A percentile compares a stretch with the other conserved stretches of the same genome.
These are phyloP conservation scores for Clangula hyemalis DNA, from an alignment of 2,797 vertebrate genomes.

Conservation along the genomic window DNA sequence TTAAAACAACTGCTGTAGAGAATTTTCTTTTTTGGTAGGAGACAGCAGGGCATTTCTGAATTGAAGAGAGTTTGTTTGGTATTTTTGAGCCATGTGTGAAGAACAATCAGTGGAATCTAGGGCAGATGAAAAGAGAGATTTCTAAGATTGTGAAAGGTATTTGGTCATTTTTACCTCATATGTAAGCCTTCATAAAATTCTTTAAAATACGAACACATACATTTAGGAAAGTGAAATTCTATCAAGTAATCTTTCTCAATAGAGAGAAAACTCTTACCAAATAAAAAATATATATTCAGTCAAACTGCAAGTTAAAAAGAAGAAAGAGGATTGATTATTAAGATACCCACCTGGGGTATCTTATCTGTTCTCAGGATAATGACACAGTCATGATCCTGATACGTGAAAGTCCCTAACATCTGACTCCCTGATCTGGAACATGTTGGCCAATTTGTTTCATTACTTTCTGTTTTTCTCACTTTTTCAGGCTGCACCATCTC, in stretches of 20 bases:
- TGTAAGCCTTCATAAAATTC: neutral
- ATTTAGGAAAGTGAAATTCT: neutral
- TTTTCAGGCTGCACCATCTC: neutral
- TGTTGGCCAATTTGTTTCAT: neutral
- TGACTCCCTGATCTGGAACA: neutral
- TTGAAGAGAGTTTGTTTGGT: neutral
- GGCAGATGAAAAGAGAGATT: neutral
- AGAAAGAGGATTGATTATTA: neutral
- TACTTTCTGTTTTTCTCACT: neutral
- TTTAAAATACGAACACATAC: neutral
- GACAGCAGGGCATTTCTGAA: neutral
- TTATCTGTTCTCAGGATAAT: neutral
- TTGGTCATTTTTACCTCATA: neutral
- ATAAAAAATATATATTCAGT: neutral
- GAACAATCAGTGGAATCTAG: neutral
- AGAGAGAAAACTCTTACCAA: neutral
- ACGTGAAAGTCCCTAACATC: neutral
- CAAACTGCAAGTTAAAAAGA: neutral
- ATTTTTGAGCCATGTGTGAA: neutral
- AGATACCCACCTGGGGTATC: rapidly evolving
- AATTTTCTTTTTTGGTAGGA: neutral
- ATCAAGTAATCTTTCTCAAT: neutral
- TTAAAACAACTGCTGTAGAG: neutral
- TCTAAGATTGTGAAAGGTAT: neutral
- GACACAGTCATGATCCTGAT: neutral